phyloP scores from a whole-genome alignment of 2,888 invertebrate species.

The Drosophila recens region DNA sequence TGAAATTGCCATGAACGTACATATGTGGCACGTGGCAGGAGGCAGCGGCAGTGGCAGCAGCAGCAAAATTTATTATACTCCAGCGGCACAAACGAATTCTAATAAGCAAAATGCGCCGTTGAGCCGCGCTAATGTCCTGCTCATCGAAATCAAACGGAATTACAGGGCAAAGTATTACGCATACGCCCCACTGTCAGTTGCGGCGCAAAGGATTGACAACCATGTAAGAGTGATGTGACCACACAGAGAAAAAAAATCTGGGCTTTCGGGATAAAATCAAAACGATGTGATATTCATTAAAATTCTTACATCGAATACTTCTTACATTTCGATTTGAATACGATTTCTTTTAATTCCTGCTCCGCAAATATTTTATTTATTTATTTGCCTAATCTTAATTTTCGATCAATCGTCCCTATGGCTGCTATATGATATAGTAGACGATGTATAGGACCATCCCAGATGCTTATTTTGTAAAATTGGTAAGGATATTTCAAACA shows the following conservation, averaged over 20 bases:
- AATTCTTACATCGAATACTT: too few species aligned
- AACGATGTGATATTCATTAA: too few species aligned
- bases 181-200: constrained; percentile 42
- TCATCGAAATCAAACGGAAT: constrained; percentile 71
- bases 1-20: constrained; percentile 69
- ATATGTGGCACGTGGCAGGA: constrained; percentile 33
- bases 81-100: constrained; percentile 79
- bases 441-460: too few species aligned
- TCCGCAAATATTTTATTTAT: too few species aligned
- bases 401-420: too few species aligned
- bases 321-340: too few species aligned
- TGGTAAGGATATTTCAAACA: too few species aligned
- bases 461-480: too few species aligned
- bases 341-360: too few species aligned
- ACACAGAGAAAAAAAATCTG: not conserved
- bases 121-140: constrained; percentile 73
- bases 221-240: constrained; percentile 10
- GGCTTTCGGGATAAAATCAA: too few species aligned
- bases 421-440: too few species aligned
- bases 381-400: too few species aligned
- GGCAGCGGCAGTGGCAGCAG: not conserved
- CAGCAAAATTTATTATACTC: constrained; percentile 75
- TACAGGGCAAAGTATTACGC: constrained; percentile 61
- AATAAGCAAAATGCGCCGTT: constrained; percentile 77
- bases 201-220: constrained; percentile 46